Evolutionary conservation across 1,140 invertebrate genomes (phyloP).

Genomic region (Bombus confusus): DNA sequence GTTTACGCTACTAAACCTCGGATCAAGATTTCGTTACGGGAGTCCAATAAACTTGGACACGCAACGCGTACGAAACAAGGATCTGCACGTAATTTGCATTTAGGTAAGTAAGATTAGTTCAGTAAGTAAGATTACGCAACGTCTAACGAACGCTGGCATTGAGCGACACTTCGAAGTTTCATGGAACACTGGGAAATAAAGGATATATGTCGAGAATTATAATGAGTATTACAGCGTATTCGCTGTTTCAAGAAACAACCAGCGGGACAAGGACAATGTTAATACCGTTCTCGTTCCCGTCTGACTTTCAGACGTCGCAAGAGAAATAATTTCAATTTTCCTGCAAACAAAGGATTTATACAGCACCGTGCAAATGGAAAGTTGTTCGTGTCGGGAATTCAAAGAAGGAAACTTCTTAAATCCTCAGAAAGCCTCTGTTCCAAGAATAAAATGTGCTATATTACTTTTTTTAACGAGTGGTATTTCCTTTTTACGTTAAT

Average conservation of each 20-base stretch:
- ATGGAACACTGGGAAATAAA: not conserved
- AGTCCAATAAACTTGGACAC: not conserved
- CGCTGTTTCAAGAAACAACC: not conserved
- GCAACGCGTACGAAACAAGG: not conserved
- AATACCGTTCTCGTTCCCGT: not conserved
- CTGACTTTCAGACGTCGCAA: not conserved
- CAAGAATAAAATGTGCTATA: not conserved
- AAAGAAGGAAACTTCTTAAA: not conserved
- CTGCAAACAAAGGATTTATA: not conserved
- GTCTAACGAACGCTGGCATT: not conserved
- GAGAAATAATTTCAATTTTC: not conserved
- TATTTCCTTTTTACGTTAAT: too few relatives aligned
- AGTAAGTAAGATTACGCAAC: not conserved
- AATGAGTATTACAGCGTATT: constrained; percentile 2
- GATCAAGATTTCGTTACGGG: not conserved
- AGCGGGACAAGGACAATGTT: not conserved
- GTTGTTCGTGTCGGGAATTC: not conserved
- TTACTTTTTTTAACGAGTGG: too few relatives aligned
- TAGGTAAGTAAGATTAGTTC: not conserved
- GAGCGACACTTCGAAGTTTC: constrained; percentile 7
- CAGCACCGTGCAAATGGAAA: not conserved
- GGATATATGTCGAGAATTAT: not conserved
- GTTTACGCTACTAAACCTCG: not conserved
- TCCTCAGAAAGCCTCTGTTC: not conserved
- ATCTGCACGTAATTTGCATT: not conserved